Conservation (phyloP, 1,140 invertebrate species). For the Pteromalus puparum region DNA sequence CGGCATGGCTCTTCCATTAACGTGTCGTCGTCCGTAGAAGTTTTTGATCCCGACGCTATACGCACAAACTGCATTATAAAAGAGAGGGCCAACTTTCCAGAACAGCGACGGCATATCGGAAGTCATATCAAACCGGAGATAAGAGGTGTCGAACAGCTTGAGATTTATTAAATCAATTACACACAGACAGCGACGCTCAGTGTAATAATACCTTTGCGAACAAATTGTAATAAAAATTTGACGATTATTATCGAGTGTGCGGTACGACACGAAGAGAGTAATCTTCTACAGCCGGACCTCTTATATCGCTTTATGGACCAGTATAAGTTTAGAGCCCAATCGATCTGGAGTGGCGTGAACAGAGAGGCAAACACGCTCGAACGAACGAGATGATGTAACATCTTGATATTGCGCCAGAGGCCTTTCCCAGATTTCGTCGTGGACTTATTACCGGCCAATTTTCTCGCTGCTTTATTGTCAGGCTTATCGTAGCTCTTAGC, state of each 20-base stretch:
- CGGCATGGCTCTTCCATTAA: constrained; percentile 24
- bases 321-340: constrained; percentile 48
- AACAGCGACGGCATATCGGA: too few relatives aligned
- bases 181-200: neutral
- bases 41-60: neutral
- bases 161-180: constrained; percentile 44
- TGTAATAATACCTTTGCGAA: neutral
- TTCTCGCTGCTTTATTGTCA: neutral
- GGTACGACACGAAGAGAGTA: neutral
- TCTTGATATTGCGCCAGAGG: constrained; percentile 16
- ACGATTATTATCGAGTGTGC: neutral
- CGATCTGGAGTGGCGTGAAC: constrained; percentile 15
- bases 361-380: neutral
- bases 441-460: neutral
- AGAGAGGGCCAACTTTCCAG: neutral
- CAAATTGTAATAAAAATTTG: constrained; percentile 37
- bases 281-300: neutral
- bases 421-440: neutral
- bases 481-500: too few relatives aligned
- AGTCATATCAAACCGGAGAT: too few relatives aligned
- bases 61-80: neutral
- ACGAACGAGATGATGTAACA: neutral
- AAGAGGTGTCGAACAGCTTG: neutral
- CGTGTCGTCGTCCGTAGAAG: neutral
- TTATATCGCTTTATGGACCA: constrained; percentile 40